A percentile compares a stretch with the other conserved stretches of the same genome.
These are phyloP conservation scores for Boloria selene DNA, from an alignment of 2,888 invertebrate genomes.

Conservation along the genomic window DNA sequence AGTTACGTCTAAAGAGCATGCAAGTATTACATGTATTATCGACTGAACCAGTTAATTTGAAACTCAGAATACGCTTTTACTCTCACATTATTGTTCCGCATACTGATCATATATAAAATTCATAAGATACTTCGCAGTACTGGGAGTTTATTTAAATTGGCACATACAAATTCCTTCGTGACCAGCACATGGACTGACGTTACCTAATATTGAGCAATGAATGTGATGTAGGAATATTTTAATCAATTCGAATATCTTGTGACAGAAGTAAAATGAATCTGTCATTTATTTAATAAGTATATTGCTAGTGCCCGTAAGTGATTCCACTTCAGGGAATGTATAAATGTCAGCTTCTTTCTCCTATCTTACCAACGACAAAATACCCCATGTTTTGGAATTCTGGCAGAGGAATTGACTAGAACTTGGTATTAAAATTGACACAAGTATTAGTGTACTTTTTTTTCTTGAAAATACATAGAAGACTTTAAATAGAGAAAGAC, in stretches of 20 bases:
- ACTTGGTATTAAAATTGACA: no score
- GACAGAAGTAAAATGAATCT: slow-evolving; percentile 10
- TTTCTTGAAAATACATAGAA: no score
- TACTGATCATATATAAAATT: slow-evolving; percentile 48
- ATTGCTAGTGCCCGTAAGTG: no score
- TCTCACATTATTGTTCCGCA: slow-evolving; percentile 31
- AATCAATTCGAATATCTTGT: slow-evolving; percentile 14
- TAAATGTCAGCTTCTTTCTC: no score
- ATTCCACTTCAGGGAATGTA: no score
- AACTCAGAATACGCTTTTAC: slow-evolving; percentile 28
- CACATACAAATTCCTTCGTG: slow-evolving; percentile 55
- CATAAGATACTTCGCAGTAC: slow-evolving; percentile 52
- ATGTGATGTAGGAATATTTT: slow-evolving; percentile 20
- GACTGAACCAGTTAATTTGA: slow-evolving; percentile 32
- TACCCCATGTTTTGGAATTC: no score
- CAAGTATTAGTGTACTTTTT: no score
- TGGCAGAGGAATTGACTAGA: no score
- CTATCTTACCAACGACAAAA: no score
- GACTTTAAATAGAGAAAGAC: no score
- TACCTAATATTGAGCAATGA: slow-evolving; percentile 50
- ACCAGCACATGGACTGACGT: slow-evolving; percentile 57
- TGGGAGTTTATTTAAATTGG: slow-evolving; percentile 52
- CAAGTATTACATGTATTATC: slow-evolving; percentile 54
- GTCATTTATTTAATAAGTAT: not conserved
- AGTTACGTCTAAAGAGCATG: slow-evolving; percentile 68